phyloP scores from a whole-genome alignment of 2,797 vertebrate species.

The Pipistrellus nathusii region DNA sequence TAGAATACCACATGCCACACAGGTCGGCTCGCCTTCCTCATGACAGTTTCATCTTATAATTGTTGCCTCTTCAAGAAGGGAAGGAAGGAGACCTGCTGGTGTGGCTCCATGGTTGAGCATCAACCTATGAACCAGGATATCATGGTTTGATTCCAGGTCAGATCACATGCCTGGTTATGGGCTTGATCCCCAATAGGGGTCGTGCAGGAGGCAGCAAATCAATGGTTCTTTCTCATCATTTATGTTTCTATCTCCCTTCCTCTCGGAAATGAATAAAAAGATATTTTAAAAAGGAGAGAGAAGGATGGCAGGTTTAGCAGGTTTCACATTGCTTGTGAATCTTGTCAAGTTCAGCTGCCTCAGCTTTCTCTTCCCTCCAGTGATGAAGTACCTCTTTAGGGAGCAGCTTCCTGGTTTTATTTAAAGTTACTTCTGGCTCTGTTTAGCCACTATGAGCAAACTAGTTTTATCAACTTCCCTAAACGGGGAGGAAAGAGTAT shows the following conservation, averaged over 20 bases:
- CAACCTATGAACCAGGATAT: too few relatives aligned
- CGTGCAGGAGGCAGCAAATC: too few relatives aligned
- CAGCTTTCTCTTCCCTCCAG: conserved; percentile 14
- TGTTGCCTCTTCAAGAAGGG: neutral
- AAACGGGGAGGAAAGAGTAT: neutral
- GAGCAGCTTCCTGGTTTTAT: conserved; percentile 17
- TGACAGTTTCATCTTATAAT: neutral
- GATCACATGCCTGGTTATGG: too few relatives aligned
- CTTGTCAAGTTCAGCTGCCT: neutral
- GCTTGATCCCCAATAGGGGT: too few relatives aligned
- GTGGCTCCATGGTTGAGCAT: too few relatives aligned
- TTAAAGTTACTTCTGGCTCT: conserved; percentile 32
- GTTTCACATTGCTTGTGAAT: neutral
- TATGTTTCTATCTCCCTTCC: too few relatives aligned
- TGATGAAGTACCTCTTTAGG: neutral
- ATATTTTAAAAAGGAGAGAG: too few relatives aligned
- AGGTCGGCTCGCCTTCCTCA: neutral
- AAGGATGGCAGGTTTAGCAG: neutral
- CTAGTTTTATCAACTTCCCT: neutral
- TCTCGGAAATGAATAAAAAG: too few relatives aligned
- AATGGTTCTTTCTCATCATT: too few relatives aligned
- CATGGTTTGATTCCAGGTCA: too few relatives aligned
- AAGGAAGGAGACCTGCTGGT: neutral
- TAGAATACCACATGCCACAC: neutral
- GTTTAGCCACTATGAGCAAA: neutral